Evolutionary conservation across 1,140 invertebrate genomes (phyloP).

Genomic region (Scaptomyza hsui): DNA sequence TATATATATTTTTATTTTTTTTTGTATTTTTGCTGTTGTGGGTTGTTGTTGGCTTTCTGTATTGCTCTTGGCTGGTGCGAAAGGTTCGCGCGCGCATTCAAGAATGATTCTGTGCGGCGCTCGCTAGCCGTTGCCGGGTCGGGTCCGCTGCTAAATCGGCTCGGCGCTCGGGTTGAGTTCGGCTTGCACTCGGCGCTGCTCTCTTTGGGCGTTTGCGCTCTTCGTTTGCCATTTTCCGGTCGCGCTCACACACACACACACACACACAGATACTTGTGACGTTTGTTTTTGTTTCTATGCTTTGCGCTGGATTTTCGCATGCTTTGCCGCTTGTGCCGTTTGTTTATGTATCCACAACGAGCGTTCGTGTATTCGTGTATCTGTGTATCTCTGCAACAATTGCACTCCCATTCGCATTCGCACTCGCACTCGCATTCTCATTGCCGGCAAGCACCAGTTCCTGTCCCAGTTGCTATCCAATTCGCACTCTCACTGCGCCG

Average conservation of each 20-base stretch:
- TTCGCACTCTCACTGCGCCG: slow-evolving; percentile 54
- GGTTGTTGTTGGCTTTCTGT: slow-evolving; percentile 34
- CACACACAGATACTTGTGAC: slow-evolving; percentile 28
- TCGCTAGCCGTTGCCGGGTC: slow-evolving; percentile 59
- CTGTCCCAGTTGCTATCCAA: slow-evolving; percentile 29
- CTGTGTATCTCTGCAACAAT: slow-evolving; percentile 35
- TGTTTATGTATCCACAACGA: slow-evolving; percentile 69
- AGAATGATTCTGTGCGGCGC: slow-evolving; percentile 80
- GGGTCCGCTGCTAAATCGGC: slow-evolving; percentile 50
- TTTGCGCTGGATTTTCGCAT: slow-evolving; percentile 79
- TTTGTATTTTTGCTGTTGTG: slow-evolving; percentile 13
- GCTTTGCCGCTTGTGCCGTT: slow-evolving; percentile 53
- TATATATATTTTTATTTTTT: slow-evolving; percentile 29
- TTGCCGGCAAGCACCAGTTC: neutral
- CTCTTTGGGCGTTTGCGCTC: slow-evolving; percentile 36
- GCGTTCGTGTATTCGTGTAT: slow-evolving; percentile 6
- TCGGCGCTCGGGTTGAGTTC: slow-evolving; percentile 41
- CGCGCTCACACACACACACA: slow-evolving; percentile 26
- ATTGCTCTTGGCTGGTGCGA: slow-evolving; percentile 66
- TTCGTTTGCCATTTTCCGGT: slow-evolving; percentile 49
- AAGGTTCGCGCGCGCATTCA: slow-evolving; percentile 82
- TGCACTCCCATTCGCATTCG: slow-evolving; percentile 34
- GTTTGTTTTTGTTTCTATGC: slow-evolving; percentile 80
- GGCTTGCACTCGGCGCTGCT: slow-evolving; percentile 24
- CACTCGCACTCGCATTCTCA: slow-evolving; percentile 23